A percentile compares a stretch with the other conserved stretches of the same genome.
Evolutionary conservation across 2,888 invertebrate species (phyloP).

Genomic region (Luperina testacea): DNA sequence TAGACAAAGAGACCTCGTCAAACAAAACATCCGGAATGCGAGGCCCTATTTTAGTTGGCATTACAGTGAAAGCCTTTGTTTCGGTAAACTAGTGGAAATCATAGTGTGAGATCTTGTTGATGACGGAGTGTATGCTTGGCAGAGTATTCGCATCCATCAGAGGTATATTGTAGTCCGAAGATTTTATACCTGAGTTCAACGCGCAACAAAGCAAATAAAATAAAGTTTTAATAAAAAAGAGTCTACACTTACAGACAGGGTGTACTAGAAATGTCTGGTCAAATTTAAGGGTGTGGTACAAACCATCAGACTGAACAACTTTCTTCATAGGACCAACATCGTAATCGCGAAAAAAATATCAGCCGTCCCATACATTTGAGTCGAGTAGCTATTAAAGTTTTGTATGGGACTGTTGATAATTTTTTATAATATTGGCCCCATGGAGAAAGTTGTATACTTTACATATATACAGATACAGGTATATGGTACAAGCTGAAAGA

Average conservation of each 20-base stretch:
- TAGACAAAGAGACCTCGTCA: conserved; percentile 35
- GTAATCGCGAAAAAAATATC: too few species aligned
- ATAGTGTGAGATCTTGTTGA: background rate
- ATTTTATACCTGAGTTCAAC: background rate
- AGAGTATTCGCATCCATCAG: background rate
- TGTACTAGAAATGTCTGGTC: too few species aligned
- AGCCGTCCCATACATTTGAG: too few species aligned
- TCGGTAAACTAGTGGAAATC: conserved; percentile 20
- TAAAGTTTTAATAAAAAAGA: background rate
- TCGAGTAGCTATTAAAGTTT: too few species aligned
- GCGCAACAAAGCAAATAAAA: background rate
- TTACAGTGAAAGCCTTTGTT: conserved; percentile 31
- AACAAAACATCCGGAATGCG: conserved; percentile 27
- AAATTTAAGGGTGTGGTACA: too few species aligned
- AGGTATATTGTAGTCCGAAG: background rate
- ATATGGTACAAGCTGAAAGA: conserved; percentile 1
- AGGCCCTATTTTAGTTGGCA: conserved; percentile 13
- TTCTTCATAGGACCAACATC: too few species aligned
- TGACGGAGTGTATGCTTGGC: conserved; percentile 4
- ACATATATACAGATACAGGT: background rate
- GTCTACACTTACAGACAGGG: background rate
- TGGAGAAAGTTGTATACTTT: background rate
- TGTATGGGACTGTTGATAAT: background rate
- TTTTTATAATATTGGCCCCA: background rate
- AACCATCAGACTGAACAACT: too few species aligned